Base-by-base conservation (phyloP, 2,113 vertebrate species). In the Brachypteracias leptosomus region DNA sequence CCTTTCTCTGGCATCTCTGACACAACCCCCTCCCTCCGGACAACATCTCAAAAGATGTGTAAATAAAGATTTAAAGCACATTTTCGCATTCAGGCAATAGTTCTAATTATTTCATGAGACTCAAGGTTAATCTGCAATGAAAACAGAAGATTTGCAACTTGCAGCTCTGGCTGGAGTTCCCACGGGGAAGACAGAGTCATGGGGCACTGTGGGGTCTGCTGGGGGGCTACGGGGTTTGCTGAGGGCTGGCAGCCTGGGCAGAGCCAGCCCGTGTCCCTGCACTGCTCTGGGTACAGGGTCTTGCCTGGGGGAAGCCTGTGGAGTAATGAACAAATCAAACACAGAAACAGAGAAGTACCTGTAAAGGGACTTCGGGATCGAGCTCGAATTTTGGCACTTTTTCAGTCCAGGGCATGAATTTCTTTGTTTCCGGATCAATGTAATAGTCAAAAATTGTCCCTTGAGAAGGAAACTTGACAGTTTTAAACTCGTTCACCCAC, bases 391-490 rank as follows among this genome's bases (percentile, higher is more conserved):
- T 0, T 15, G 98, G 98, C 80, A 98, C 97, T 88, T 94, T 98
- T 15, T 98, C 98, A 3, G 96, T 95, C 98, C 98, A 98, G 2
- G 47, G 92, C 70, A 70, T 83, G 94, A 98, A 98, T 71, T 96
- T 98, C 70, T 97, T 98, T 0, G 90, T 96, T 38, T 97, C 93
- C 0, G 97, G 95, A 24, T 98, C 97, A 6, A 98, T 95, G 89
- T 97, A 98, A 74, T 98, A 98, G 92, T 98, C 98, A 31, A 98
- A 98, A 67, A 98, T 62, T 1, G 98, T 98, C 11, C 98, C 98
- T 47, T 98, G 97, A 2, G 89, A 97, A 33, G 98, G 98, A 67
- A 98, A 97, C 97, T 98, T 98, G 95, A 98, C 61, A 5, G 97
- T 87, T 86, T 98, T 98, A 55, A 98, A 98, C 28, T 98, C 98